Evolutionary conservation across 2,888 invertebrate species (phyloP), one percentile per base, ranked within the genome.

Genomic region (Octonoba sinensis): DNA sequence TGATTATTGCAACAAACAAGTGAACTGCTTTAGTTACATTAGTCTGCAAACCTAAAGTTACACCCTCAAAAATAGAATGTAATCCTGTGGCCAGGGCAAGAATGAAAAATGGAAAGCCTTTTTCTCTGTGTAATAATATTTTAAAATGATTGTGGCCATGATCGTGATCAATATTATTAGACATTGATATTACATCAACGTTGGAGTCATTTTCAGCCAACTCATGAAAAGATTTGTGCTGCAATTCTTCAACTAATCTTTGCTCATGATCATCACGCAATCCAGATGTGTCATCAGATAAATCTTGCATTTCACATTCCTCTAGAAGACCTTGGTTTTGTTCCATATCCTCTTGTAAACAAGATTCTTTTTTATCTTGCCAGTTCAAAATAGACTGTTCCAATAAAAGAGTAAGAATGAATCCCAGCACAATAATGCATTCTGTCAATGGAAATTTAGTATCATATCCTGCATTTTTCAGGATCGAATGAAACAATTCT

Each of bases 61-160:
- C 85, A 15, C 88, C 88, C 84, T 88, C 88, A 84, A 88, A 88
- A 24, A 88, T 62, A 24, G 88, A 87, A 84, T 88, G 88, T 24
- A 87, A 84, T 57, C 87, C 87, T n/a, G 88, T 84, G 1, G 88
- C 88, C 12, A 87, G 69, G 56, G 87, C 79, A 8, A 88, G 84
- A n/a, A 88, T 83, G 36, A 87, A 69, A 82, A 87, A 86, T 16
- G 86, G 79, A 47, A 88, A 77, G 6, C 85, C 84, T 56, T 60
- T 74, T 27, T 73, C 77, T 72, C 81, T 59, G n/a, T 60, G 65
- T 3, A 72, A 18, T 18, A 83, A 59, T 16, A 81, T 36, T 11
- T 72, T 59, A 15, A 83, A 44, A 44, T 76, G 83, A 56, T 27
- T 70, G 44, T 74, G 74, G 1, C 71, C 67, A 49, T 57, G 64